A percentile compares a stretch with the other conserved stretches of the same genome.
phyloP scores from a whole-genome alignment of 2,113 vertebrate species.

The Maccullochella peelii region DNA sequence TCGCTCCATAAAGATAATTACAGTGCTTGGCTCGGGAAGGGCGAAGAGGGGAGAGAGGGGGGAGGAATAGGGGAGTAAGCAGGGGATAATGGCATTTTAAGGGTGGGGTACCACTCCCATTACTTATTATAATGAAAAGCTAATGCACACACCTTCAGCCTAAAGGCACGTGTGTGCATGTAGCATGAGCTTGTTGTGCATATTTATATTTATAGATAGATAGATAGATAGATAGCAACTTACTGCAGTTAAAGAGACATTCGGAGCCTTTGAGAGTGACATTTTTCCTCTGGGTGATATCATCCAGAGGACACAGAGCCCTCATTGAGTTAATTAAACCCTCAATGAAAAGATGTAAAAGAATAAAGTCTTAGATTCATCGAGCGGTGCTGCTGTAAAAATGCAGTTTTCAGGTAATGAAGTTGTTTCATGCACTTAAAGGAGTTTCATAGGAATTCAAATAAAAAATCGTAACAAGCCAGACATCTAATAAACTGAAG shows the following conservation, averaged over 20 bases:
- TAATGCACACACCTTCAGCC: conserved; percentile 71
- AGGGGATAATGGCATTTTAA: conserved; percentile 80
- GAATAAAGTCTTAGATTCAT: conserved; percentile 52
- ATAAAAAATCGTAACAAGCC: conserved; percentile 58
- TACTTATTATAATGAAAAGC: conserved; percentile 82
- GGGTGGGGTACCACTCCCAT: conserved; percentile 75
- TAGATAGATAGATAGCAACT: not conserved
- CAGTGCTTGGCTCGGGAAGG: conserved; percentile 67
- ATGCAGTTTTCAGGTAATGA: conserved; percentile 63
- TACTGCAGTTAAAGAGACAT: conserved; percentile 41
- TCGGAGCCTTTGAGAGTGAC: conserved; percentile 37
- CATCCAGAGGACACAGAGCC: conserved; percentile 64
- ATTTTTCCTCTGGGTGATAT: conserved; percentile 59
- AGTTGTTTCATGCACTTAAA: conserved; percentile 60
- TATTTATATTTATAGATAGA: not conserved
- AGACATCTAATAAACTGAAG: conserved; percentile 57
- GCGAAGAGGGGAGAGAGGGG: conserved; percentile 64
- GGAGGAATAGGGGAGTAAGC: conserved; percentile 30
- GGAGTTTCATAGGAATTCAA: conserved; percentile 69
- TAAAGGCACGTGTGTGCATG: not conserved
- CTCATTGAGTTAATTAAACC: conserved; percentile 75
- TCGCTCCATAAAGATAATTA: conserved; percentile 81
- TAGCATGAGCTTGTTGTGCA: not conserved
- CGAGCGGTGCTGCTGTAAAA: conserved; percentile 45
- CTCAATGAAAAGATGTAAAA: conserved; percentile 60